Base-by-base conservation (phyloP, 1,140 invertebrate species). In the Chironomus tepperi region DNA sequence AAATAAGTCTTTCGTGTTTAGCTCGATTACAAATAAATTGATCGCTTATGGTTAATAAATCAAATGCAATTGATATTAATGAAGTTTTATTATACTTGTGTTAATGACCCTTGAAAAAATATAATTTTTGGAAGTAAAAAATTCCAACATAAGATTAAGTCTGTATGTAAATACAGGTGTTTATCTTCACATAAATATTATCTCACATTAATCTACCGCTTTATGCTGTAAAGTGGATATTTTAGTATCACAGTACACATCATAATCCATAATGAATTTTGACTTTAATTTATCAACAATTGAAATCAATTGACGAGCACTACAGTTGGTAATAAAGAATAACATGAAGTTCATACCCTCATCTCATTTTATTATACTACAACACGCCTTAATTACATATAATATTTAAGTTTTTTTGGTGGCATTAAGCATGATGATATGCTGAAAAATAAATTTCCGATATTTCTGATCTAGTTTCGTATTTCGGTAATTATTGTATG, bases 301-400 rank as follows among this genome's bases (percentile, higher is more conserved):
- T 70, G 65, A 70, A 19, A 8, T 70, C 65, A 70, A 70, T 70
- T 70, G 65, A 19, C 2, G 24, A 19, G 65, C 65, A 21, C 47
- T 57, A n/a, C 47, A 57, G 47, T 57, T 57, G 65, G 18, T 70
- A n/a, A 12, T n/a, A 57, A n/a, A 57, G 47, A 57, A n/a, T 57
- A 57, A 57, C 10, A 57, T 57, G 47, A n/a, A n/a, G 47, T 57
- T 47, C 43, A 57, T n/a, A 57, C 47, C 47, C 47, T 57, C 47
- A 57, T 57, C 47, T 57, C 47, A 47, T 19, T 67, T 67, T 67
- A 15, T 16, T 67, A 19, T 16, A 16, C 64, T 70, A 70, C 10
- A 70, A 19, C 65, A 16, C 19, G 8, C 16, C 5, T 70, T 18
- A 70, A 21, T 18, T 10, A 3, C 65, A 70, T 9, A 18, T 70